A percentile compares a stretch with the other conserved stretches of the same genome.
Evolutionary conservation across 2,797 vertebrate species (phyloP).

Genomic region (Coracias cyanogaster): DNA sequence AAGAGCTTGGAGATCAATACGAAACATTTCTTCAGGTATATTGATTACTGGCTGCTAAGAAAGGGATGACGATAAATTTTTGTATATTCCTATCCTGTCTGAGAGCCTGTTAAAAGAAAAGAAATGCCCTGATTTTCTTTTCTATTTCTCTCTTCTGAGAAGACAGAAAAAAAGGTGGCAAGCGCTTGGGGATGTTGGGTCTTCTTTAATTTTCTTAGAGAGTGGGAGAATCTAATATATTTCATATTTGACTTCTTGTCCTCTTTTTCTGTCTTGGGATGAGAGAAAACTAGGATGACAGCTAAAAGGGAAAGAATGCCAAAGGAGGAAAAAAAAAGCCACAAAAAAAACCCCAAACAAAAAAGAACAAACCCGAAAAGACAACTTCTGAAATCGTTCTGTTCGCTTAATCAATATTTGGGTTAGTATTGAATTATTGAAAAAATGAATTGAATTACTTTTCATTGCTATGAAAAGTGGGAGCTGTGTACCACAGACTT

Average conservation of each 20-base stretch:
- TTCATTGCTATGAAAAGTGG: neutral
- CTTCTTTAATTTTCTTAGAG: neutral
- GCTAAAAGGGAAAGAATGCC: neutral
- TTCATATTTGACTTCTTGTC: neutral
- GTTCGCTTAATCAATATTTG: neutral
- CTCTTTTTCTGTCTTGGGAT: neutral
- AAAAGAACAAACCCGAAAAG: neutral
- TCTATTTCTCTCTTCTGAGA: neutral
- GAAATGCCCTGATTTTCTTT: neutral
- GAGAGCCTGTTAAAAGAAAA: neutral
- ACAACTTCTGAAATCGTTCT: neutral
- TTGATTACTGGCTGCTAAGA: conserved; percentile 25
- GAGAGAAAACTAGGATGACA: neutral
- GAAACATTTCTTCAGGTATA: conserved; percentile 36
- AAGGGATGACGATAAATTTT: neutral
- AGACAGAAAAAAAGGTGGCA: neutral
- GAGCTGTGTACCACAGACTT: neutral
- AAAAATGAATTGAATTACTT: neutral
- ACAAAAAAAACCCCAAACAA: neutral
- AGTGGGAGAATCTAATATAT: neutral
- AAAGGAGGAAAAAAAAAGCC: neutral
- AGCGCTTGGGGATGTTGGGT: neutral
- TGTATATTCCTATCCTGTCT: neutral
- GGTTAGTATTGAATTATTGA: neutral
- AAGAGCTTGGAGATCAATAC: conserved; percentile 22